Evolutionary conservation across 2,888 invertebrate species (phyloP), one percentile per base, ranked within the genome.

Genomic region (Caprella mutica): DNA sequence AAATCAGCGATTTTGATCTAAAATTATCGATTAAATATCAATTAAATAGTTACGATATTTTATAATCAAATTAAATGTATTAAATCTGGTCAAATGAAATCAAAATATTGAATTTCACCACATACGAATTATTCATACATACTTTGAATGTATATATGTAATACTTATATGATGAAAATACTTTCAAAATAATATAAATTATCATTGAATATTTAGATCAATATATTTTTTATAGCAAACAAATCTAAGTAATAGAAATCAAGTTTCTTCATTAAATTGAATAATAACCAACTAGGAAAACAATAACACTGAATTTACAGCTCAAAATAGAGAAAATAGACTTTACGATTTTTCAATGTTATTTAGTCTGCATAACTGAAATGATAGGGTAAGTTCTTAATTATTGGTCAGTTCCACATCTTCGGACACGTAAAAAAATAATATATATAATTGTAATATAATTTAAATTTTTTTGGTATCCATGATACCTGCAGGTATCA

Each of bases 381-480:
- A 24, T 17, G 6, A 46, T 46, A 46, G 21, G 14, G 17, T 23
- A 23, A 46, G 17, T 17, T 46, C 9, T 46, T 8, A 8, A n/a
- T 21, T 23, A 24, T 17, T 46, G 5, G 17, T 9, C 26, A 46
- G n/a, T n/a, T n/a, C n/a, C n/a, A 12, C 19, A 24, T 19, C 9
- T 46, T 23, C 26, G 26, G 21, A 46, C 26, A 46, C 14, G 24
- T 46, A 17, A 9, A 46, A 6, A 46, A 23, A 46, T 46, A 46
- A 23, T 23, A 46, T 46, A 46, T 46, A 46, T 46, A 46, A 23
- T 23, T 46, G 24, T 46, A 46, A 46, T 46, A 46, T 46, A 46
- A 23, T 23, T 46, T 23, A 23, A 46, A 23, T 23, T 46, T 23
- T 46, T 9, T 46, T 24, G 21, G 12, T 46, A 19, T 46, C 21